phyloP scores from a whole-genome alignment of 2,888 invertebrate species.

The Quadriops clusia region DNA sequence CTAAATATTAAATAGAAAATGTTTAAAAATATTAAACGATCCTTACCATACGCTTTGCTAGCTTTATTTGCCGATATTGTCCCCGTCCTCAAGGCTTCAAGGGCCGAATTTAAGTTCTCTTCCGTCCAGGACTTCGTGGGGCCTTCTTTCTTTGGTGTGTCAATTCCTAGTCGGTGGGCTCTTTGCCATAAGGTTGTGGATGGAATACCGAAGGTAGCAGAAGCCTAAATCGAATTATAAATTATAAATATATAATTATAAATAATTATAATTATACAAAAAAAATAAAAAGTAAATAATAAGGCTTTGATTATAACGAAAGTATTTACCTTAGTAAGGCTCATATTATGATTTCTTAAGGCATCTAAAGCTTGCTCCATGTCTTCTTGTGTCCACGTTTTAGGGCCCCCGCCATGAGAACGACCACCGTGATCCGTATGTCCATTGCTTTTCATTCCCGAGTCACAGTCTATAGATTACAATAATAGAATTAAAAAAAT shows the following conservation, averaged over 20 bases:
- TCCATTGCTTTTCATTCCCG: slow-evolving; percentile 29
- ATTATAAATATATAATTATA: no score
- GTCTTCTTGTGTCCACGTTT: slow-evolving; percentile 80
- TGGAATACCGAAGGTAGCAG: slow-evolving; percentile 77
- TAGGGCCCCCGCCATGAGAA: slow-evolving; percentile 52
- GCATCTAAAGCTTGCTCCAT: slow-evolving; percentile 84
- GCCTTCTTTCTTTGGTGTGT: slow-evolving; percentile 84
- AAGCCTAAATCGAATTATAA: slow-evolving; percentile 49
- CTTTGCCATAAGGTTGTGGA: slow-evolving; percentile 87
- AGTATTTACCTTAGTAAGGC: slow-evolving; percentile 62
- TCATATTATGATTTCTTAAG: slow-evolving; percentile 76
- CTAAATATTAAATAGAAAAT: neutral
- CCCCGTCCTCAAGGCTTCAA: slow-evolving; percentile 72
- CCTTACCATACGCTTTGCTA: slow-evolving; percentile 70
- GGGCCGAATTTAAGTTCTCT: slow-evolving; percentile 67
- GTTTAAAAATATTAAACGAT: slow-evolving; percentile 1
- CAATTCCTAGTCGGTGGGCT: slow-evolving; percentile 78
- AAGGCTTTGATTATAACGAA: no score
- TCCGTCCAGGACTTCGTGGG: slow-evolving; percentile 81
- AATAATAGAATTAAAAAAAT: no score
- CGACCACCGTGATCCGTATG: slow-evolving; percentile 29
- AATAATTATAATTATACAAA: slow-evolving; percentile 3
- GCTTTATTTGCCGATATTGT: slow-evolving; percentile 85
- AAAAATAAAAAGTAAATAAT: no score
- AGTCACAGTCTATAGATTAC: no score